These are phyloP conservation scores for Melanogrammus aeglefinus DNA, from an alignment of 2,797 vertebrate genomes.

Conservation along the genomic window DNA sequence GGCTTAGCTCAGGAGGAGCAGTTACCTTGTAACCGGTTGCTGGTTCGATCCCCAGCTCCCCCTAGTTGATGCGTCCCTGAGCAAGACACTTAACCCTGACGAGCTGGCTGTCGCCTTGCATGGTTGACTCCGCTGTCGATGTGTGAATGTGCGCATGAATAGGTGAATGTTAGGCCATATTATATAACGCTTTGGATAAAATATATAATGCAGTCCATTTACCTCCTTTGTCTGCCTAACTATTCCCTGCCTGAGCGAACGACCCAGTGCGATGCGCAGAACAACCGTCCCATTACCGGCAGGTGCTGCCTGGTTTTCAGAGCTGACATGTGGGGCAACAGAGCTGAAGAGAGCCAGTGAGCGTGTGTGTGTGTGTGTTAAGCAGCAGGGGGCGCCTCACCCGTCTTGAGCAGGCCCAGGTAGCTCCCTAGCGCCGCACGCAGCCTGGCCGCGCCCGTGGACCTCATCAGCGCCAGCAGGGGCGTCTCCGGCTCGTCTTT, in stretches of 20 bases:
- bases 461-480: slow-evolving; percentile 85
- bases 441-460: slow-evolving; percentile 78
- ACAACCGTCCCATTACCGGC: neutral
- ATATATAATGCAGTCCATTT: no score
- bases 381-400: slow-evolving; percentile 47
- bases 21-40: no score
- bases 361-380: neutral
- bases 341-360: neutral
- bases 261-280: neutral
- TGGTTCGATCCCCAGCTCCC: no score
- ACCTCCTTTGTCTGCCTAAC: neutral
- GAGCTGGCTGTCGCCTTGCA: no score
- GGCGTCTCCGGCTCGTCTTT: slow-evolving; percentile 96
- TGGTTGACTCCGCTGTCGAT: no score
- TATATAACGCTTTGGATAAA: no score
- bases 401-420: slow-evolving; percentile 87
- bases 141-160: no score
- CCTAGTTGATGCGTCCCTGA: no score
- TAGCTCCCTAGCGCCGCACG: slow-evolving; percentile 84
- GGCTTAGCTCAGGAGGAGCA: no score
- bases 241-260: neutral
- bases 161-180: no score
- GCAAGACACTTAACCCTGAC: no score
- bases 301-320: neutral
- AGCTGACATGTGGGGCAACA: neutral